phyloP scores from a whole-genome alignment of 2,113 vertebrate species.

The Chiloscyllium plagiosum region DNA sequence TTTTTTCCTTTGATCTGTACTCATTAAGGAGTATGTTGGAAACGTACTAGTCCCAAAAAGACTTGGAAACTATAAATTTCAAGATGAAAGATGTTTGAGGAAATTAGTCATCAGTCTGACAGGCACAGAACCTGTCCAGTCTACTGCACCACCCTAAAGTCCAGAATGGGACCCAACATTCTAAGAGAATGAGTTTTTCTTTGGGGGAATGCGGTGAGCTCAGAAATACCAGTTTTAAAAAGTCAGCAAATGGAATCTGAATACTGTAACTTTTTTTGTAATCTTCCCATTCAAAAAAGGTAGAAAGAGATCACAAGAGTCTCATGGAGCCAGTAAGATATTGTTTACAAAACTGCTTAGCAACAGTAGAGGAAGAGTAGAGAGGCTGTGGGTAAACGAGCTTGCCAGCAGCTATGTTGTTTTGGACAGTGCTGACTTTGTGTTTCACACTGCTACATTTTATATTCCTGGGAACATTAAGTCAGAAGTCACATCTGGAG shows the following conservation, averaged over 20 bases:
- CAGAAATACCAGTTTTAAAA: background rate
- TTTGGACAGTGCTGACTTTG: slow-evolving; percentile 4
- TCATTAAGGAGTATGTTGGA: slow-evolving; percentile 15
- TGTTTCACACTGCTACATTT: slow-evolving; percentile 18
- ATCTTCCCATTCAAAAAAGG: background rate
- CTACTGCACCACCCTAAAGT: background rate
- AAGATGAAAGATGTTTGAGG: slow-evolving; percentile 33
- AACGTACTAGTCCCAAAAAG: slow-evolving; percentile 19
- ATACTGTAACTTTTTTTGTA: background rate
- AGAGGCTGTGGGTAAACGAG: background rate
- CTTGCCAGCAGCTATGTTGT: background rate
- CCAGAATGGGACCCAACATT: background rate
- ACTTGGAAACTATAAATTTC: slow-evolving; percentile 25
- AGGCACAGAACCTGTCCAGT: slow-evolving; percentile 9
- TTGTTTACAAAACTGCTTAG: background rate
- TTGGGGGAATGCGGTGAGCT: background rate
- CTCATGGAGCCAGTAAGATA: background rate
- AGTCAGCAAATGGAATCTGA: background rate
- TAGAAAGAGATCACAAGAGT: background rate
- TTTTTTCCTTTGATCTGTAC: slow-evolving; percentile 14
- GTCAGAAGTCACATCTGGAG: slow-evolving; percentile 33
- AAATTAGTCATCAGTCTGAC: slow-evolving; percentile 33
- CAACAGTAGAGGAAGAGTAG: background rate
- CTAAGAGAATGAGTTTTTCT: background rate
- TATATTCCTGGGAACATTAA: background rate